Base-by-base conservation (phyloP, 2,113 vertebrate genomes). In the Gallinago paraguaiae region DNA sequence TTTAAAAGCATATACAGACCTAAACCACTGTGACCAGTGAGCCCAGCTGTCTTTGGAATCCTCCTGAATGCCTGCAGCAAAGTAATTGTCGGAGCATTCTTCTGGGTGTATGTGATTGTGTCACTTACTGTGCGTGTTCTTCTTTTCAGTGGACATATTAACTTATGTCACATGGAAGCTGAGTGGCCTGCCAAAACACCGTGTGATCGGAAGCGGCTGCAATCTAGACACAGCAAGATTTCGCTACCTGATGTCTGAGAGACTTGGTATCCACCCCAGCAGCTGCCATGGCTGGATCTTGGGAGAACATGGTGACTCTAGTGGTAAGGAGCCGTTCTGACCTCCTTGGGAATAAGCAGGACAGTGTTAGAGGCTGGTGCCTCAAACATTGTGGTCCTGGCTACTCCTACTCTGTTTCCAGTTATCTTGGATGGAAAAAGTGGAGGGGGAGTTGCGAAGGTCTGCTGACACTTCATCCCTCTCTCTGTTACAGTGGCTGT, bases 121-220 rank as follows among this genome's bases (percentile, higher is more conserved):
- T 83, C 1, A 59, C 23, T 90, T 68, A 54, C 30, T 56, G 2
- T 68, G 27, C 35, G 0, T 60, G 6, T 82, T 95, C 82, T 82
- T 39, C 19, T 84, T 82, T 84, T 51, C 95, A 99, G 99, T 99
- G 95, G 99, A 99, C 53, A 98, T 99, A 93, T 95, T 99, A 91
- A 99, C 99, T 23, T 99, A 99, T 4, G 98, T 99, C 60, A 99
- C 99, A 57, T 99, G 99, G 99, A 99, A 99, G 91, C 98, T 99
- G 81, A 99, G 99, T n/a, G 99, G 99, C 18, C 96, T 99, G 86
- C 99, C 99, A 37, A 99, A 99, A 84, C 97, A 99, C 96, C 99
- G 99, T 8, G 98, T 99, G 93, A 99, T 99, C 24, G 99, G 99
- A 92, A 99, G 99, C 14, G 99, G 99, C 45, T 99, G 99, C 97